Conservation (phyloP, 2,888 invertebrate genomes). For the Anodontia alba region DNA sequence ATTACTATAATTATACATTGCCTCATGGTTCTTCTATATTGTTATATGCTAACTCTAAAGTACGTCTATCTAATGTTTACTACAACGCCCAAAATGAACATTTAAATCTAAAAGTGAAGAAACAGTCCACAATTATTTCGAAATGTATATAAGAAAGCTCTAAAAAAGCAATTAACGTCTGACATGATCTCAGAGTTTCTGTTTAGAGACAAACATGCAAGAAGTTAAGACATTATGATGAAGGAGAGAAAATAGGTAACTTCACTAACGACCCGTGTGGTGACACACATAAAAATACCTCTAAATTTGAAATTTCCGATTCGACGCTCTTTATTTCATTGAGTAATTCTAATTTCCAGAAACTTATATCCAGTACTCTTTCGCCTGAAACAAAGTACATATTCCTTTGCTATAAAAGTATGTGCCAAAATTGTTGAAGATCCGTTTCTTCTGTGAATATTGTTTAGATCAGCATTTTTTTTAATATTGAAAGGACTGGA, state of each 20-base stretch:
- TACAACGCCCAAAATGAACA: no score
- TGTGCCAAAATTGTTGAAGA: no score
- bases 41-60: no score
- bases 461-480: no score
- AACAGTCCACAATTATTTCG: no score
- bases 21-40: no score
- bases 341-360: constrained; percentile 94
- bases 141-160: neutral
- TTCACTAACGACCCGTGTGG: constrained; percentile 7
- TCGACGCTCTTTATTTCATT: constrained; percentile 93
- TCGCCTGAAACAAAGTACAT: constrained; percentile 87
- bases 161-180: neutral
- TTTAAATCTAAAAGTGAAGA: no score
- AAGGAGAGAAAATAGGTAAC: neutral
- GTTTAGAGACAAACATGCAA: constrained; percentile 38
- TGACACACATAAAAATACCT: constrained; percentile 86
- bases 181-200: constrained; percentile 34
- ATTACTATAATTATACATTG: no score
- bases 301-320: constrained; percentile 92
- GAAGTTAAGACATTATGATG: constrained; percentile 26
- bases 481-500: no score
- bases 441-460: no score
- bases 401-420: no score
- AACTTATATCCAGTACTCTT: constrained; percentile 94
- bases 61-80: no score